Base-by-base conservation (phyloP, 92 coral and sea anemone genomes). In the Epizoanthus scotinus region DNA sequence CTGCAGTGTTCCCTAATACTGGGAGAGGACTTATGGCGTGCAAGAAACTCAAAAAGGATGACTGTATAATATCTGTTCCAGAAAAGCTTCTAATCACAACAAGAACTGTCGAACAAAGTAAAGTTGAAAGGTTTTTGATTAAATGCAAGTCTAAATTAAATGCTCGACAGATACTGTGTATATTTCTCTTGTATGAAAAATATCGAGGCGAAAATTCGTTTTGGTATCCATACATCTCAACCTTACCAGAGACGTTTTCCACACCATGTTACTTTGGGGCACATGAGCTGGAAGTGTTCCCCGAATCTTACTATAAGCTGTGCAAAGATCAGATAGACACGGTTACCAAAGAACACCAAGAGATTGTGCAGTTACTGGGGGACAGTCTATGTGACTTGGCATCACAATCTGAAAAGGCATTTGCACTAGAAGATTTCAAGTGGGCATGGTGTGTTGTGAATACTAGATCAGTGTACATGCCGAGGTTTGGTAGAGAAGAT, bases 361-460 rank as follows among this genome's bases (percentile, higher is more conserved):
- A 80, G 17, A 70, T 91, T 10, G 73, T 82, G 58, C 38, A 77
- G 36, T 67, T 74, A n/a, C 47, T 78, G 53, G 57, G 66, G 31
- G 17, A 40, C 17, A 27, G 17, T 6, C 47, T 69, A 12, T 44
- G 42, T 17, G 69, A 59, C 6, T 36, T 47, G 68, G 82, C 78
- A 36, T 22, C 54, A 59, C 31, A 78, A 20, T 77, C 83, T 63
- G 53, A 68, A 8, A 70, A 65, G 0, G 24, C 21, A 5, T 63
- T 93, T 18, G 86, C 89, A 9, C 82, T 84, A 72, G 95, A 93
- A 0, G 83, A 82, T 81, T 94, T 89, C 78, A 84, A 82, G 64
- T 95, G 98, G 98, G 97, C 98, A n/a, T 95, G 98, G 98, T 88
- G 84, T 89, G 94, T 93, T 12, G 93, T 93, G 8, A 95, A 95